Percentiles rank a stretch among this genome's conserved stretches.
Evolutionary conservation across 2,797 vertebrate species (phyloP).

Genomic region (Apogon talboti): DNA sequence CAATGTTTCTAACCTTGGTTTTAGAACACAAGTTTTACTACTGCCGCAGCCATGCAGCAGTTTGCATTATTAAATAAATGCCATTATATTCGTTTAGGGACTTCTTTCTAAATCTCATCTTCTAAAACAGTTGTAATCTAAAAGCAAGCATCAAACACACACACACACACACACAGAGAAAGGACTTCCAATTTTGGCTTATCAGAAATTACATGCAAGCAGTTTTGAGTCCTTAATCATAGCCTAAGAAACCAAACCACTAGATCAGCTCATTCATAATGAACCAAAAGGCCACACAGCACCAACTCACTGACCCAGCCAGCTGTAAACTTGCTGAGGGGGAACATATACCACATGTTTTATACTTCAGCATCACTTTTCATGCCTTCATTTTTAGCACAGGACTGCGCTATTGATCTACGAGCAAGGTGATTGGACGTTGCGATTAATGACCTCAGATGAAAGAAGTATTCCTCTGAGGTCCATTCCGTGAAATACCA

Average conservation of each 20-base stretch:
- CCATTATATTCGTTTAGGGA: slow-evolving; percentile 30
- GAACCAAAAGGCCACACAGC: slow-evolving; percentile 57
- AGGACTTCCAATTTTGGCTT: slow-evolving; percentile 9
- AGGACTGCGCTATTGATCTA: slow-evolving; percentile 81
- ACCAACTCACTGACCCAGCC: slow-evolving; percentile 56
- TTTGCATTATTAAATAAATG: slow-evolving; percentile 64
- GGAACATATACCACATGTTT: slow-evolving; percentile 66
- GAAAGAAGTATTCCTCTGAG: slow-evolving; percentile 81
- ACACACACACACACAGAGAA: background rate
- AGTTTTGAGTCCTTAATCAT: slow-evolving; percentile 41
- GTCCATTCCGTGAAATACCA: slow-evolving; percentile 81
- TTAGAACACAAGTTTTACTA: slow-evolving; percentile 52
- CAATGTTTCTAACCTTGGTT: slow-evolving; percentile 75
- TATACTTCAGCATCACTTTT: slow-evolving; percentile 75
- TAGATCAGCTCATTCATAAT: slow-evolving; percentile 56
- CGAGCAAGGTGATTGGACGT: slow-evolving; percentile 78
- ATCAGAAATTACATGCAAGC: slow-evolving; percentile 36
- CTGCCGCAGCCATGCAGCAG: slow-evolving; percentile 33
- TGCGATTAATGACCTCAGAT: slow-evolving; percentile 83
- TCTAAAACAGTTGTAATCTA: slow-evolving; percentile 30
- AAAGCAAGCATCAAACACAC: slow-evolving; percentile 7
- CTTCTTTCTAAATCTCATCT: slow-evolving; percentile 19
- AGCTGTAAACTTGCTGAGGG: slow-evolving; percentile 68
- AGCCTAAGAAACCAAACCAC: slow-evolving; percentile 47
- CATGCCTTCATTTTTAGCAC: slow-evolving; percentile 70